These are phyloP conservation scores for Ectemnius cavifrons DNA, from an alignment of 2,888 invertebrate species.

Conservation along the genomic window DNA sequence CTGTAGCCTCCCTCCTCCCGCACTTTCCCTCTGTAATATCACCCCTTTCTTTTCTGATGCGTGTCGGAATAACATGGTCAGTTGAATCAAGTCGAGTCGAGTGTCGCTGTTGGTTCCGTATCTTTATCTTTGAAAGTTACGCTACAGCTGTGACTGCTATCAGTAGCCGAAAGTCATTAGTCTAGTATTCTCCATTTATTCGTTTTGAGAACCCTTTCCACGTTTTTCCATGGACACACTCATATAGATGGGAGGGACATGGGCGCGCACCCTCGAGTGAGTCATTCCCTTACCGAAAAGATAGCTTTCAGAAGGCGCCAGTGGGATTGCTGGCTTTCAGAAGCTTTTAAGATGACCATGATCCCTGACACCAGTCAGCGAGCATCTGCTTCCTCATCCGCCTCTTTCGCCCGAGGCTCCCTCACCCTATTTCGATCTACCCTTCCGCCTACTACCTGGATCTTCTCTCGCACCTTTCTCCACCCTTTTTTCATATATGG, in stretches of 20 bases:
- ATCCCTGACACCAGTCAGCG: slow-evolving; percentile 57
- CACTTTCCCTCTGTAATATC: background rate
- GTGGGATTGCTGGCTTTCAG: slow-evolving; percentile 46
- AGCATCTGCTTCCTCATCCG: slow-evolving; percentile 52
- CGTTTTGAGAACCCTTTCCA: slow-evolving; percentile 6
- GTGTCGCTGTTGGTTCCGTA: no score
- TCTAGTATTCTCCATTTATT: background rate
- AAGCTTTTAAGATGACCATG: slow-evolving; percentile 64
- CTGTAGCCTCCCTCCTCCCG: background rate
- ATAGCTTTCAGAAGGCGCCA: slow-evolving; percentile 58
- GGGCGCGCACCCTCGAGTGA: slow-evolving; percentile 29
- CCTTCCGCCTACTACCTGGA: slow-evolving; percentile 8
- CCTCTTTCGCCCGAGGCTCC: slow-evolving; percentile 46
- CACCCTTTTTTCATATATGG: background rate
- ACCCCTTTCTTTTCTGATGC: background rate
- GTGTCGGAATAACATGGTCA: no score
- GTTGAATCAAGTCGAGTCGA: no score
- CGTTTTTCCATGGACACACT: slow-evolving; percentile 17
- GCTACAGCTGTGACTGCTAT: no score
- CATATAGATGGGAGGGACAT: background rate
- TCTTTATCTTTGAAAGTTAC: no score
- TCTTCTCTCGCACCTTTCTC: background rate
- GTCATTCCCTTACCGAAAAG: slow-evolving; percentile 51
- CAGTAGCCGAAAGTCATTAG: background rate
- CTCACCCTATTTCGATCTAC: slow-evolving; percentile 52